phyloP scores from a whole-genome alignment of 2,113 vertebrate genomes.

The Capreolus pygargus region DNA sequence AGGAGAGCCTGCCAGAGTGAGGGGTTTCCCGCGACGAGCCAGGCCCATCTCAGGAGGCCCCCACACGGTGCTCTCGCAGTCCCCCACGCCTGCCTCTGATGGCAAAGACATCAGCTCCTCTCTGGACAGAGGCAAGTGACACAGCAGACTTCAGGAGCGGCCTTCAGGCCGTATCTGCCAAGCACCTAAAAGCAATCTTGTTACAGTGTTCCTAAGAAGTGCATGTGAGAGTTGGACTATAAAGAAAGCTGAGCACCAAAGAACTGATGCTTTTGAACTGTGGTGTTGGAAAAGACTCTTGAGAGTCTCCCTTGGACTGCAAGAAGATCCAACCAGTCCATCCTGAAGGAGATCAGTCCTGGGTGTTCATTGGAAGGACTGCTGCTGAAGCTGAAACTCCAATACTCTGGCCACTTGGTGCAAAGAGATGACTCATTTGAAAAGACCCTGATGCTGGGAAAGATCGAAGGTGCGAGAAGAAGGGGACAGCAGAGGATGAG shows the following conservation, averaged over 20 bases:
- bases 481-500: not conserved
- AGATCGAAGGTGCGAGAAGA: not conserved
- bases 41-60: not conserved
- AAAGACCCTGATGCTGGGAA: not conserved
- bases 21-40: accelerated
- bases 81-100: not conserved
- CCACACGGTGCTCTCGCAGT: accelerated
- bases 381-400: not conserved
- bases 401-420: not conserved
- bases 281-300: not conserved
- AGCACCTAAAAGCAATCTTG: slow-evolving; percentile 33
- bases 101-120: not conserved
- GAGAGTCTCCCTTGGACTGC: not conserved
- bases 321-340: not conserved
- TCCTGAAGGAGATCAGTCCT: not conserved
- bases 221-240: not conserved
- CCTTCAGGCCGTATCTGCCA: accelerated
- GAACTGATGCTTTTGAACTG: not conserved
- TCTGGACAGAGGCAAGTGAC: not conserved
- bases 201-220: not conserved
- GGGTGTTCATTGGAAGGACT: not conserved
- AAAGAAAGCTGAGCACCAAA: not conserved
- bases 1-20: not conserved
- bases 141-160: not conserved
- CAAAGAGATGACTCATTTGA: not conserved